Evolutionary conservation across 2,113 vertebrate species (phyloP).

Genomic region (Sander lucioperca): DNA sequence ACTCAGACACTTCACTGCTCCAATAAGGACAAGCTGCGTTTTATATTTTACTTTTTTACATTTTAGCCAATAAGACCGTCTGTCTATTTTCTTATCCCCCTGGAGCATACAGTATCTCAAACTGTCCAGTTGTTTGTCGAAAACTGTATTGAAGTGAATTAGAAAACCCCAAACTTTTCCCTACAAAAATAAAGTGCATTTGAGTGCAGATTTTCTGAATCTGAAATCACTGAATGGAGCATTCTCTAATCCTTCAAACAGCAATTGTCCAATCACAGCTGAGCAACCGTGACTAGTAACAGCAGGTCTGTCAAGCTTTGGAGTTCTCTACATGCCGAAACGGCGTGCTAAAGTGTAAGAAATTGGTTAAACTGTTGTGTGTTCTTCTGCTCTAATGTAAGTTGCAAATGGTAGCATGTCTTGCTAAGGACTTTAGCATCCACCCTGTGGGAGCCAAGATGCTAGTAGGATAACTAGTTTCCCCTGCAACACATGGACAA

Average conservation of each 20-base stretch:
- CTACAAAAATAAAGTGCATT: not conserved
- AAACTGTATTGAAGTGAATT: not conserved
- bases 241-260: not conserved
- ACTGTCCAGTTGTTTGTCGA: not conserved
- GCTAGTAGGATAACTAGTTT: not conserved
- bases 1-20: conserved; percentile 17
- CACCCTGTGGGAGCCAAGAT: too few species aligned
- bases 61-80: not conserved
- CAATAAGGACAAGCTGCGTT: not conserved
- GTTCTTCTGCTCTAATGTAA: too few species aligned
- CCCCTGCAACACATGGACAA: not conserved
- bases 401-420: not conserved
- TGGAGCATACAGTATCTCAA: not conserved
- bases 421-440: not conserved
- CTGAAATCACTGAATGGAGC: not conserved
- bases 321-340: not conserved
- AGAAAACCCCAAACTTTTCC: not conserved
- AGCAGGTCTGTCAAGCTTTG: not conserved
- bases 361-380: too few species aligned
- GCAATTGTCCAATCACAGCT: not conserved
- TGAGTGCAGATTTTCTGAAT: not conserved
- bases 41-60: conserved; percentile 26
- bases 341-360: too few species aligned
- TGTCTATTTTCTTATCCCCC: not conserved
- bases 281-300: too few species aligned